phyloP scores from a whole-genome alignment of 2,113 vertebrate species.

The Campylomormyrus tamandua region DNA sequence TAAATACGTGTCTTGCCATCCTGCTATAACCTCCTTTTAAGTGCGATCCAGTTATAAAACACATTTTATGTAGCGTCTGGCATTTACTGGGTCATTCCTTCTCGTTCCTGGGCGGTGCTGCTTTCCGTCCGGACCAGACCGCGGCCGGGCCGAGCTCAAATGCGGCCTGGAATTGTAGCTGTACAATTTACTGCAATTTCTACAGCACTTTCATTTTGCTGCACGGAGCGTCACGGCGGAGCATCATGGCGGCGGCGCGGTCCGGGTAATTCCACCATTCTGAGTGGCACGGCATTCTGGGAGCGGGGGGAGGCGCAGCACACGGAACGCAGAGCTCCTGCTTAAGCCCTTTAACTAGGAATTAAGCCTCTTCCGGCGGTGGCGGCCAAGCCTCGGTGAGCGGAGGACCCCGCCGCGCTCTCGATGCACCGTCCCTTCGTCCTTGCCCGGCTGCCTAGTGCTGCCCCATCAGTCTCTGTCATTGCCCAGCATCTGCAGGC shows the following conservation, averaged over 20 bases:
- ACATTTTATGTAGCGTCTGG: background rate
- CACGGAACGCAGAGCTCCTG: constrained; percentile 27
- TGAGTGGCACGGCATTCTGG: constrained; percentile 34
- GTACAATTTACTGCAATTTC: background rate
- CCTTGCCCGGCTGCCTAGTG: constrained; percentile 68
- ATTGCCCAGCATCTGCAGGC: constrained; percentile 57
- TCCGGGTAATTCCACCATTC: constrained; percentile 43
- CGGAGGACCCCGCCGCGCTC: constrained; percentile 39
- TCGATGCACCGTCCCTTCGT: constrained; percentile 68
- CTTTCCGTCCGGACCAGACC: background rate
- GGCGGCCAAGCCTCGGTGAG: constrained; percentile 43
- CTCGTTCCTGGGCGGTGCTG: background rate
- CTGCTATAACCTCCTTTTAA: background rate
- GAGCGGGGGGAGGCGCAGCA: constrained; percentile 40
- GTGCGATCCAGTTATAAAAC: constrained; percentile 1
- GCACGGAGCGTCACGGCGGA: background rate
- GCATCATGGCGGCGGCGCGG: constrained; percentile 1
- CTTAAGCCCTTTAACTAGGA: constrained; percentile 48
- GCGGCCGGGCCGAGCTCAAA: background rate
- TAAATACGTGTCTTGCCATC: background rate
- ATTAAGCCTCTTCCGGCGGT: constrained; percentile 50
- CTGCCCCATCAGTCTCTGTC: constrained; percentile 82
- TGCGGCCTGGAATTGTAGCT: background rate
- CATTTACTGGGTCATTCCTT: background rate
- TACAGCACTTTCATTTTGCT: background rate